phyloP scores from a whole-genome alignment of 2,888 invertebrate species.

The Chalcosyrphus nemorum region DNA sequence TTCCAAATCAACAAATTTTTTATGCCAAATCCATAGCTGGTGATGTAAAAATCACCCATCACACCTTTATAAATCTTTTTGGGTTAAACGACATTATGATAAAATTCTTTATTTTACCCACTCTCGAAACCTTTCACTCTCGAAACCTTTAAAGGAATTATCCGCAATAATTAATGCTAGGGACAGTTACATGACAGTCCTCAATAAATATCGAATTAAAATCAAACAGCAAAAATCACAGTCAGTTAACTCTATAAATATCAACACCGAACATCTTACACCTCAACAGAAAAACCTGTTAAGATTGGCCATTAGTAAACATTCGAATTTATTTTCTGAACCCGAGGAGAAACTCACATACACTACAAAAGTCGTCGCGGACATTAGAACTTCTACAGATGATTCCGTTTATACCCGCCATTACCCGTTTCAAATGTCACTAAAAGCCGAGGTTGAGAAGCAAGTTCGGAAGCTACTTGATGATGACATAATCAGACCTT shows the following conservation, averaged over 20 bases:
- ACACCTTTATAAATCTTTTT: not conserved
- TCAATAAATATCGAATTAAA: not conserved
- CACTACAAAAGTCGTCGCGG: not conserved
- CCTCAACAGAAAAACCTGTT: not conserved
- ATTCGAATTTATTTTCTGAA: not conserved
- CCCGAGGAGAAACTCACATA: not conserved
- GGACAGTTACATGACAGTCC: not conserved
- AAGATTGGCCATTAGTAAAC: not conserved
- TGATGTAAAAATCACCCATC: not conserved
- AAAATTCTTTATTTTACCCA: not conserved
- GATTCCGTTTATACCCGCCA: not conserved
- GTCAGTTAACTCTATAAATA: not conserved
- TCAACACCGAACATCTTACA: not conserved
- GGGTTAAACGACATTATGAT: not conserved
- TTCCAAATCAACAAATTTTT: not conserved
- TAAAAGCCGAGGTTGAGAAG: too few relatives aligned
- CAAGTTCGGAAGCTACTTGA: not conserved
- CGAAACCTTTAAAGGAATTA: slow-evolving; percentile 6
- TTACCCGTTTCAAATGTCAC: not conserved
- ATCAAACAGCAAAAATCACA: not conserved
- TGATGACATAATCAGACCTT: not conserved
- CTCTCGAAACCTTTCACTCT: not conserved
- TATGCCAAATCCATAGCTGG: not conserved
- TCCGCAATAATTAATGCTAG: not conserved
- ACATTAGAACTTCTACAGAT: not conserved